Evolutionary conservation across 30 jellyfish, hydroid and myxozoan species (phyloP), one percentile per base, ranked within the genome.

Genomic region (Hydractinia symbiolongicarpus): DNA sequence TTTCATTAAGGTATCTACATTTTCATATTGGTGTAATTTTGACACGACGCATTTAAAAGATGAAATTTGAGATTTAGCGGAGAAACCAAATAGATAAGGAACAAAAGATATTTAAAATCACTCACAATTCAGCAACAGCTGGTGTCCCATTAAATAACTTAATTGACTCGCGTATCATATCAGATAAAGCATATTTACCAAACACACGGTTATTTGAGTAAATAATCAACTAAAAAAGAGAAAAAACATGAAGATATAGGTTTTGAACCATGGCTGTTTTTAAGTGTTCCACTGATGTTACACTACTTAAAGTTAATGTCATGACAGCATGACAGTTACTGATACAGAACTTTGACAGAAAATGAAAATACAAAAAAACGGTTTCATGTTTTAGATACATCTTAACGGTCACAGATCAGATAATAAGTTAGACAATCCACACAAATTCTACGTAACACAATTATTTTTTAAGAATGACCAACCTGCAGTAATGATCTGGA

Each of bases 401-500:
- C 15, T 58, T 2, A 58, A 13, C 79, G 13, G 79, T 10, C 50
- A 4, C 55, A 17, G 3, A 13, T 68, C 50, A 11, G 55, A 68
- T 40, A 1, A 11, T 13, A 68, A 15, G 14, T 40, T 0, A 68
- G 20, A 40, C 2, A 11, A 1, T 4, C 20, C 79, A 11, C 55
- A 15, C 50, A n/a, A 40, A n/a, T 11, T 17, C 15, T 10, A n/a
- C 30, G 51, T 73, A 14, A 73, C 16, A 73, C 0, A n/a, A 14
- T 19, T 49, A 53, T 77, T n/a, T 4, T 77, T 8, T 17, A 0
- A 56, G 60, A 61, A 56, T 55, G 30, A 78, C 78, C 53, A 0
- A 83, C 91, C 81, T 73, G 97, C 10, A 90, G 81, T 44, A 90
- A 73, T 15, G 97, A 90, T 54, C 97, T 61, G 6, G 97, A 90